phyloP scores from a whole-genome alignment of 2,113 vertebrate genomes.

The Pica pica region DNA sequence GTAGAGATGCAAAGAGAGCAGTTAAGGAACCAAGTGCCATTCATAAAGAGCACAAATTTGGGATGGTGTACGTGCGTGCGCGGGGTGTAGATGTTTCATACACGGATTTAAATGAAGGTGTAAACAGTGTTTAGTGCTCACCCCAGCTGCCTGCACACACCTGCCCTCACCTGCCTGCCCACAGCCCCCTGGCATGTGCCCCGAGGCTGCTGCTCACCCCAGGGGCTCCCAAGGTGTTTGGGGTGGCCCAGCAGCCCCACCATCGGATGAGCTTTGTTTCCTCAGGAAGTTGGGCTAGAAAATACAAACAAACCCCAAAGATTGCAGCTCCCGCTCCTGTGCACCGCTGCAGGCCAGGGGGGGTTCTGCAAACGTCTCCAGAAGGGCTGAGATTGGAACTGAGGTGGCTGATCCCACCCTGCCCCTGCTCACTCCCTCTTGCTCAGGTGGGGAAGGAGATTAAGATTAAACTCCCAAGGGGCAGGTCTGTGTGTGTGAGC shows the following conservation, averaged over 20 bases:
- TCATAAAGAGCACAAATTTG: neutral
- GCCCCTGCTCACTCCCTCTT: neutral
- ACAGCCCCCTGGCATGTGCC: neutral
- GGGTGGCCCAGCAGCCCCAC: neutral
- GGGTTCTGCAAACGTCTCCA: neutral
- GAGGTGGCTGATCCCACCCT: rapidly evolving
- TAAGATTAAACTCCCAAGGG: neutral
- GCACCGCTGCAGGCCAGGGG: neutral
- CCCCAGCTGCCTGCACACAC: neutral
- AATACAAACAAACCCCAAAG: slow-evolving; percentile 9
- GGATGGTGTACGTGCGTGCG: neutral
- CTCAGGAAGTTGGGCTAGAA: slow-evolving; percentile 26
- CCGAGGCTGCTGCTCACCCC: neutral
- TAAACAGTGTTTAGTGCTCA: neutral
- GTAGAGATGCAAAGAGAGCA: slow-evolving; percentile 9
- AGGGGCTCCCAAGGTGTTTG: neutral
- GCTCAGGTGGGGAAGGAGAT: neutral
- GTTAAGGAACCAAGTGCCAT: neutral
- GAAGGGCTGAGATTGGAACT: neutral
- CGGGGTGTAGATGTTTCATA: neutral
- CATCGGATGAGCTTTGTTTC: neutral
- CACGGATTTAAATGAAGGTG: neutral
- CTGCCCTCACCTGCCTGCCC: neutral
- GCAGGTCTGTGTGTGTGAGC: neutral
- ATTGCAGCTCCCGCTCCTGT: neutral